A percentile compares a stretch with the other conserved stretches of the same genome.
phyloP scores from a whole-genome alignment of 2,797 vertebrate genomes.

The Gallirallus australis region DNA sequence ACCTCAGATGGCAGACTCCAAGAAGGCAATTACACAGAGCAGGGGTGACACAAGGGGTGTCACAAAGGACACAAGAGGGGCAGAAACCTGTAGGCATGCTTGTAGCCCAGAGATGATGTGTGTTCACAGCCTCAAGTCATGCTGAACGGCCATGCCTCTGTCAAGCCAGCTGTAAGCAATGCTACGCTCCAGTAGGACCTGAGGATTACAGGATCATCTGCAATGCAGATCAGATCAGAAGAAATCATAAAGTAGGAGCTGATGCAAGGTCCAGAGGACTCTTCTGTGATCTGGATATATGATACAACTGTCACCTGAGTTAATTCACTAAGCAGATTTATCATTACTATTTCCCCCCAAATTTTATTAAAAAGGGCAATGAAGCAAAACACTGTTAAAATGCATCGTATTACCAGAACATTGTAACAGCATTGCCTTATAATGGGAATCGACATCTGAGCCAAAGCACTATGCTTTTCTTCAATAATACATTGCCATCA shows the following conservation, averaged over 20 bases:
- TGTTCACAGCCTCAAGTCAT: not conserved
- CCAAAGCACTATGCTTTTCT: constrained; percentile 6
- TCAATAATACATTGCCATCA: constrained; percentile 25
- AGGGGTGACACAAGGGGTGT: not conserved
- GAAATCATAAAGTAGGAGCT: not conserved
- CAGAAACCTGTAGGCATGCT: not conserved
- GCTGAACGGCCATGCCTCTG: not conserved
- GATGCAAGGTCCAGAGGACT: not conserved
- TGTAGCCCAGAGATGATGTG: not conserved
- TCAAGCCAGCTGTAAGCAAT: not conserved
- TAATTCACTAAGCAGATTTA: not conserved
- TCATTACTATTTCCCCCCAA: not conserved
- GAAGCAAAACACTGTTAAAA: constrained; percentile 25
- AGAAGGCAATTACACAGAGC: not conserved
- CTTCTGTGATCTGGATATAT: not conserved
- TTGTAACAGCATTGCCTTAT: not conserved
- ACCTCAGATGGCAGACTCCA: not conserved
- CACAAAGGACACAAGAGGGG: too few species aligned
- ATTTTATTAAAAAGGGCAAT: constrained; percentile 21
- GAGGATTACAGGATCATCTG: constrained; percentile 9
- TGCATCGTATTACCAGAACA: not conserved
- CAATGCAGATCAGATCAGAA: constrained; percentile 12
- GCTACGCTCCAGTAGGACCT: not conserved
- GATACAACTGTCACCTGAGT: not conserved
- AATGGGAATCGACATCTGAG: not conserved